Base-by-base conservation (phyloP, 2,888 invertebrate genomes). In the Nycteola revayana region DNA sequence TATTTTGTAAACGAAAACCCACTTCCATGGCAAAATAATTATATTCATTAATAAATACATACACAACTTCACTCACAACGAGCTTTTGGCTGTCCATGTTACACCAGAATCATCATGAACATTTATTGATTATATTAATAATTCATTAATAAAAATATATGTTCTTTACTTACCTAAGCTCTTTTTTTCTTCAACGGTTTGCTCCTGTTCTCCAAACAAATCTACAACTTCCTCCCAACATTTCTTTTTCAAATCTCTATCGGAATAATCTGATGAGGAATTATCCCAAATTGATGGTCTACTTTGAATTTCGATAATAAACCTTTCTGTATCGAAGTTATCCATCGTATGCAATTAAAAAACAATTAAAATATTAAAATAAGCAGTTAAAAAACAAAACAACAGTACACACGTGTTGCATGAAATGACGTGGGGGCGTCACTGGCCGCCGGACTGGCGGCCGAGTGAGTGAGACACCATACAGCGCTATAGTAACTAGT, bases 291-390 rank as follows among this genome's bases (percentile, higher is more conserved):
- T 36, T 35, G 34, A 35, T 33, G 44, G 48, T 36, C 43, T 32
- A 34, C 32, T 41, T 44, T 36, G 41, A 36, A 44, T 41, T 44
- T 48, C 38, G 28, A 41, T 36, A 41, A 48, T 48, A 33, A 44
- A 44, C 28, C 34, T 44, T 38, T 48, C 43, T 35, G 41, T 48
- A 44, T 48, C 43, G 33, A 44, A 41, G 21, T 42, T 38, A 26
- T 46, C 31, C 36, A 35, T 36, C 34, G 32, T 35, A 25, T 32
- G 35, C 33, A 33, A 24, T 34, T 36, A 28, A 32, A 25, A 42
- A 36, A 40, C 25, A 14, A 35, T 17, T 28, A 28, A 38, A 28
- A 37, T 31, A 18, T 26, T 22, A 28, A 36, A 31, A 26, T 30
- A 28, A 29, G 33, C 18, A 34, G 33, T 28, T 34, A 18, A 29